Percentiles rank a stretch among this genome's conserved stretches.
Conservation (phyloP, 2,113 vertebrate genomes). For the Sialia sialis region DNA sequence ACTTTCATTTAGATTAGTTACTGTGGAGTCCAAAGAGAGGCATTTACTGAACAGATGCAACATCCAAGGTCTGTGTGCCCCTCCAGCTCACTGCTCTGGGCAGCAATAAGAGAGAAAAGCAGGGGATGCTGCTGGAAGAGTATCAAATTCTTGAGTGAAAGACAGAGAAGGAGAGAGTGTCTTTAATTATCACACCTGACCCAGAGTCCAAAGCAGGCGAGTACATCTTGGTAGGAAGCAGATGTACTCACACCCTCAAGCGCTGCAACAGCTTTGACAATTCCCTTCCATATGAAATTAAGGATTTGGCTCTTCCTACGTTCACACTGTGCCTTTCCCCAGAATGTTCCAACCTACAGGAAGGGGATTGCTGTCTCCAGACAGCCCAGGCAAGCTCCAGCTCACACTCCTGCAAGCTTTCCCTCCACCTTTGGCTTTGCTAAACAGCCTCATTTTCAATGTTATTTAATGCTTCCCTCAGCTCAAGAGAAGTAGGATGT, state of each 20-base stretch:
- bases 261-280: background rate
- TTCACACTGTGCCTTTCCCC: background rate
- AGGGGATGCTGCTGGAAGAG: background rate
- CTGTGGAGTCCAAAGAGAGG: background rate
- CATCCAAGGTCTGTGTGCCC: background rate
- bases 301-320: constrained; percentile 18
- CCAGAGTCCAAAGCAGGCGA: background rate
- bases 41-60: background rate
- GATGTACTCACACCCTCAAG: constrained; percentile 20
- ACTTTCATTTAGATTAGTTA: background rate
- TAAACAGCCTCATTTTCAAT: background rate
- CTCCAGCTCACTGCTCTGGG: background rate
- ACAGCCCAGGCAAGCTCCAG: background rate
- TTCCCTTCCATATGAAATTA: background rate
- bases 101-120: background rate
- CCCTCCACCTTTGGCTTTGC: background rate
- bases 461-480: background rate
- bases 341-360: background rate
- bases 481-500: background rate
- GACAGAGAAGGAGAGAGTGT: background rate
- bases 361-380: background rate
- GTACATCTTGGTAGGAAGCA: background rate
- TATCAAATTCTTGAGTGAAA: background rate
- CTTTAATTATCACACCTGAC: background rate
- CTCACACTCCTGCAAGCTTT: background rate